Evolutionary conservation across 2,797 vertebrate genomes (phyloP), one percentile per base, ranked within the genome.

Genomic region (Oryzias sinensis): DNA sequence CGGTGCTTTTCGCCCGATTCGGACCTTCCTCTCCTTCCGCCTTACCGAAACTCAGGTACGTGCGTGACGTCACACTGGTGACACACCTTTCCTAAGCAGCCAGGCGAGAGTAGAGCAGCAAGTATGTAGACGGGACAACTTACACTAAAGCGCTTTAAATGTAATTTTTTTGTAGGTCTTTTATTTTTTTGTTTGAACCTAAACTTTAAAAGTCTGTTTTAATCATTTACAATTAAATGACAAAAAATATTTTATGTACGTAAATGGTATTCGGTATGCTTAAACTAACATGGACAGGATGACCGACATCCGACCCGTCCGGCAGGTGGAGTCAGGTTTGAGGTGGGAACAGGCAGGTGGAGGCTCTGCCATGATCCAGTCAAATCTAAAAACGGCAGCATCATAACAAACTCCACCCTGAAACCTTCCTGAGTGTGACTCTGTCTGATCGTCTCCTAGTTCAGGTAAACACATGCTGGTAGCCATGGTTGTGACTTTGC

Each of bases 21-120:
- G 43, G 68, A 54, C 62, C 68, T 48, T 63, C 74, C 66, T 20
- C 9, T 65, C 68, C 61, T 58, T 58, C 68, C 65, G 59, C 73
- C 68, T 68, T 76, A 87, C 86, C 90, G 92, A 91, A 91, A 92
- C 90, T 90, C 92, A 93, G 92, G 92, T 92, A 88, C 5, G 5
- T 3, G 6, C 0, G 71, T 91, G 92, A 92, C 92, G 90, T 93
- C 87, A 91, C 66, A 5, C n/a, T 17, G 40, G 51, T 11, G 78
- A 75, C 90, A 84, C 90, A 88, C 89, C 88, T 87, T 81, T 88
- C 20, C 59, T 25, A 42, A 67, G 71, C 40, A 61, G 55, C 63
- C 50, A 37, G 14, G 11, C 22, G 53, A 20, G 14, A 1, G 14
- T 52, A 50, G 57, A 51, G 64, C 25, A 29, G 33, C 27, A 4